These are phyloP conservation scores for Coenonympha glycerion DNA, from an alignment of 2,888 invertebrate genomes.

Conservation along the genomic window DNA sequence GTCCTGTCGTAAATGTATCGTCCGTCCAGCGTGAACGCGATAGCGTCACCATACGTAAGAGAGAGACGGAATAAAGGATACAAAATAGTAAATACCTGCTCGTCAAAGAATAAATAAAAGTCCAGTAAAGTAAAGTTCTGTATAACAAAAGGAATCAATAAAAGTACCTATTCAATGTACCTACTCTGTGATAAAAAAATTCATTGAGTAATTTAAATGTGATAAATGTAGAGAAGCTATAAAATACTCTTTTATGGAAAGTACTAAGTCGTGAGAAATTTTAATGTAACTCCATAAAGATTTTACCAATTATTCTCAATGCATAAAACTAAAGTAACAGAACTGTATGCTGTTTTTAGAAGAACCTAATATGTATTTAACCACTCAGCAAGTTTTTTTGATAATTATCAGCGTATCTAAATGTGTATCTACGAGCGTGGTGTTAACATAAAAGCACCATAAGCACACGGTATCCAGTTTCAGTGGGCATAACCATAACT, in stretches of 20 bases:
- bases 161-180: too few relatives aligned
- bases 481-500: too few relatives aligned
- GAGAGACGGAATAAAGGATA: background rate
- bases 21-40: slow-evolving; percentile 1
- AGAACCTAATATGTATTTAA: too few relatives aligned
- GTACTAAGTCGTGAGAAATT: slow-evolving; percentile 20
- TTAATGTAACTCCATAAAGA: background rate
- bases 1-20: background rate
- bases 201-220: slow-evolving; percentile 8
- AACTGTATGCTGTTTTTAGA: too few relatives aligned
- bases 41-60: background rate
- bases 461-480: too few relatives aligned
- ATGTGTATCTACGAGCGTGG: too few relatives aligned
- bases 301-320: too few relatives aligned
- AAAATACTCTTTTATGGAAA: slow-evolving; percentile 19
- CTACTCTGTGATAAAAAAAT: too few relatives aligned
- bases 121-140: slow-evolving; percentile 10
- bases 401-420: too few relatives aligned
- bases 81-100: slow-evolving; percentile 13
- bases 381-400: too few relatives aligned
- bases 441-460: too few relatives aligned
- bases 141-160: slow-evolving; percentile 16
- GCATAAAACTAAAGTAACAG: too few relatives aligned
- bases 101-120: slow-evolving; percentile 16
- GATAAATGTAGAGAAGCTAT: slow-evolving; percentile 4